A percentile compares a stretch with the other conserved stretches of the same genome.
phyloP scores from a whole-genome alignment of 2,113 vertebrate species.

The Scartelaos histophorus region DNA sequence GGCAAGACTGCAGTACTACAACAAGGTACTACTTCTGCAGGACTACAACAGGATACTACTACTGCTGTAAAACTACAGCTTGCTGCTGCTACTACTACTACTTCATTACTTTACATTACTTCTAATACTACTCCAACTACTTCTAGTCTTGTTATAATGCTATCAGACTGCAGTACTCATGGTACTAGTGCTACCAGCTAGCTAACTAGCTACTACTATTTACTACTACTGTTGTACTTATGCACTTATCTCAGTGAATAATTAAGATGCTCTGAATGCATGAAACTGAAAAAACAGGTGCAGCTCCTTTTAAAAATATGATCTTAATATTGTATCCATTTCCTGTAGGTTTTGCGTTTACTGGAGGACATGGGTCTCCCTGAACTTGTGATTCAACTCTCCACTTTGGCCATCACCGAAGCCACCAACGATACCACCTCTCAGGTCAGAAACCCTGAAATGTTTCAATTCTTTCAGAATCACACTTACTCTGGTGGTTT shows the following conservation, averaged over 20 bases:
- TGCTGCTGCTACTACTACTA: not conserved
- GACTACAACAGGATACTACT: not conserved
- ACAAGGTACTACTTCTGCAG: not conserved
- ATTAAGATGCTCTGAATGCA: too few relatives aligned
- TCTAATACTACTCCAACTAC: not conserved
- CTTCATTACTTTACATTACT: not conserved
- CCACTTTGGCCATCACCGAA: constrained; percentile 86
- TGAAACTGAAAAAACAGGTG: too few relatives aligned
- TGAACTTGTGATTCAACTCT: constrained; percentile 88
- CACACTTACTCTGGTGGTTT: not conserved
- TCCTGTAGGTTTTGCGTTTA: constrained; percentile 70
- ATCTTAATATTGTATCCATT: too few relatives aligned
- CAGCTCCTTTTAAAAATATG: too few relatives aligned
- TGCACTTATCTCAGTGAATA: too few relatives aligned
- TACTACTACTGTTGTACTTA: too few relatives aligned
- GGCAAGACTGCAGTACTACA: constrained; percentile 88
- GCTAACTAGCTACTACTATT: too few relatives aligned
- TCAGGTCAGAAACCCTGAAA: constrained; percentile 70
- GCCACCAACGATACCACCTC: constrained; percentile 82
- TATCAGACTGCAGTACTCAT: too few relatives aligned
- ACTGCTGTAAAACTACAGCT: not conserved
- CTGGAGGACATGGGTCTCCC: constrained; percentile 88
- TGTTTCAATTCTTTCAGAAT: too few relatives aligned
- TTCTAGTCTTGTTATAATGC: too few relatives aligned
- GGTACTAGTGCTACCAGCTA: too few relatives aligned